These are phyloP conservation scores for Botia kubotai DNA, from an alignment of 2,797 vertebrate species.

Conservation along the genomic window DNA sequence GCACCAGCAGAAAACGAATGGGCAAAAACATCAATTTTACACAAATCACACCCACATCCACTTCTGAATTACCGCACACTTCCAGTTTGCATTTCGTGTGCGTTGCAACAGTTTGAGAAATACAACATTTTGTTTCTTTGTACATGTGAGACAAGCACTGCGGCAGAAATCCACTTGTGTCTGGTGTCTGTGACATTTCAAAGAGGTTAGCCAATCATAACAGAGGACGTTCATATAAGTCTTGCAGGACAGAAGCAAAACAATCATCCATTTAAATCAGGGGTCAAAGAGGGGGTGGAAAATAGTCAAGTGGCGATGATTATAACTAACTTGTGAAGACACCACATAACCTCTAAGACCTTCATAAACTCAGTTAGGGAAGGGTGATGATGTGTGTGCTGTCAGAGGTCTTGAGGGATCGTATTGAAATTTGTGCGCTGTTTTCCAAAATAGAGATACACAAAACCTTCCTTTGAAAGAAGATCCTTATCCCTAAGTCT, in stretches of 20 bases:
- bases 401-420: slow-evolving; percentile 17
- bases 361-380: background rate
- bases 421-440: slow-evolving; percentile 8
- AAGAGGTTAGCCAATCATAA: background rate
- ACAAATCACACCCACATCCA: background rate
- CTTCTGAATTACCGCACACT: background rate
- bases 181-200: background rate
- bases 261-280: background rate
- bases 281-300: slow-evolving; percentile 4
- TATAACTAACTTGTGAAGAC: background rate
- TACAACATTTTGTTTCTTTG: too few relatives aligned
- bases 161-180: background rate
- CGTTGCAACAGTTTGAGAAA: too few relatives aligned
- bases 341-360: background rate
- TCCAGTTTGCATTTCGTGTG: background rate
- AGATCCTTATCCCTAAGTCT: too few relatives aligned
- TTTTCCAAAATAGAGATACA: slow-evolving; percentile 30
- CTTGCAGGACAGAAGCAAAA: too few relatives aligned
- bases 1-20: background rate
- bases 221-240: background rate
- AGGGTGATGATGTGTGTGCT: background rate
- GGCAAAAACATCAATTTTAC: background rate
- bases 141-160: background rate
- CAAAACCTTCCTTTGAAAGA: background rate
- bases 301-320: background rate